Conservation (phyloP, 2,888 invertebrate species). For the Vanessa cardui region DNA sequence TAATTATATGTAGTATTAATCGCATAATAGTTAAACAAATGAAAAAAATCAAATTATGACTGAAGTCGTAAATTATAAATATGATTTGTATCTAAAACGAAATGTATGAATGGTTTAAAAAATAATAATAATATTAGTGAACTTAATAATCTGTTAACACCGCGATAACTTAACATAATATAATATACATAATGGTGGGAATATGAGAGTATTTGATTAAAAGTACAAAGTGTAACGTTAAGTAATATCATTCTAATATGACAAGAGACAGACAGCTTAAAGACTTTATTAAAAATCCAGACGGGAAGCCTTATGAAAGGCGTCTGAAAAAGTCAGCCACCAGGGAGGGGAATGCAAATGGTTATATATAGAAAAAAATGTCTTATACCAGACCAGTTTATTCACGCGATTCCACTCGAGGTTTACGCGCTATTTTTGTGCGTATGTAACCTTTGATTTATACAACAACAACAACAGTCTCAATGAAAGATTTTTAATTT, state of each 20-base stretch:
- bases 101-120: too few relatives aligned
- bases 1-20: too few relatives aligned
- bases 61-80: too few relatives aligned
- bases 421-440: too few relatives aligned
- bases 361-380: neutral
- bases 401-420: too few relatives aligned
- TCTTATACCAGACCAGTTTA: neutral
- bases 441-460: too few relatives aligned
- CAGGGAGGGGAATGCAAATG: neutral
- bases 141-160: neutral
- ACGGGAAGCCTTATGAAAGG: neutral
- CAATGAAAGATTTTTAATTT: too few relatives aligned
- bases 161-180: neutral
- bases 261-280: constrained; percentile 9
- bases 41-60: too few relatives aligned
- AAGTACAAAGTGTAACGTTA: neutral
- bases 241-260: constrained; percentile 11
- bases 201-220: constrained; percentile 5
- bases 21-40: too few relatives aligned
- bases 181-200: neutral
- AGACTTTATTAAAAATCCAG: constrained; percentile 7
- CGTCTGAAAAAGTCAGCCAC: constrained; percentile 3
- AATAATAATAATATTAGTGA: too few relatives aligned
- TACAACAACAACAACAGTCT: too few relatives aligned
- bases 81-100: too few relatives aligned